These are phyloP conservation scores for Taxidea taxus DNA, from an alignment of 2,113 vertebrate species.

Conservation along the genomic window DNA sequence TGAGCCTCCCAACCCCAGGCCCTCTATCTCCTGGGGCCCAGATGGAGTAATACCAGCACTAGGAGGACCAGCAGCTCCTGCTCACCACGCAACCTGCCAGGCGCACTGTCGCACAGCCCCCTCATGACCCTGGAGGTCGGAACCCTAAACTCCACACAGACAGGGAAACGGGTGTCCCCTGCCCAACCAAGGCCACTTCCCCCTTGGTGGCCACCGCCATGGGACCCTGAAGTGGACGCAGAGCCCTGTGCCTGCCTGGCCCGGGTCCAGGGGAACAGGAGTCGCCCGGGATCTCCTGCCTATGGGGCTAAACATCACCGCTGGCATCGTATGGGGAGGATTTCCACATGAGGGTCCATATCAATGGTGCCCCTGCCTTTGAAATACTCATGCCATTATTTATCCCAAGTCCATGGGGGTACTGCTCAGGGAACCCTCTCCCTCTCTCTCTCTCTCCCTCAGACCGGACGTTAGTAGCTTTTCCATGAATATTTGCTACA, in stretches of 20 bases:
- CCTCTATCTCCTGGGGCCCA: background rate
- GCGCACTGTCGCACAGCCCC: background rate
- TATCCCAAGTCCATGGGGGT: background rate
- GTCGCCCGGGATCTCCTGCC: background rate
- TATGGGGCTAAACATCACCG: background rate
- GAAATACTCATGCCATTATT: fast-evolving
- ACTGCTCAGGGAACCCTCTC: background rate
- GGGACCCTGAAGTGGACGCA: background rate
- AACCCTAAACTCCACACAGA: background rate
- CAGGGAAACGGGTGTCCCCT: background rate
- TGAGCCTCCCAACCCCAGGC: background rate
- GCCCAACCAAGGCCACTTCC: background rate
- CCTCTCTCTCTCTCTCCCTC: background rate
- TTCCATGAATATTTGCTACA: background rate
- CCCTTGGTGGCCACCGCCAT: background rate
- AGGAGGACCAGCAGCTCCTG: background rate
- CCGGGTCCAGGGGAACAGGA: background rate
- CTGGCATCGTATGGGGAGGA: fast-evolving
- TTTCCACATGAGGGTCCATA: background rate
- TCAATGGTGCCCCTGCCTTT: fast-evolving
- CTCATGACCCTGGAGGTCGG: background rate
- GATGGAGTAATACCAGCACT: background rate
- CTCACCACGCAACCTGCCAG: background rate
- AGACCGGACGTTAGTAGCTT: background rate
- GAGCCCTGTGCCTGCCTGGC: background rate